Percentiles rank a stretch among this genome's conserved stretches.
phyloP scores from a whole-genome alignment of 2,888 invertebrate species.

The Ormyrus pomaceus region DNA sequence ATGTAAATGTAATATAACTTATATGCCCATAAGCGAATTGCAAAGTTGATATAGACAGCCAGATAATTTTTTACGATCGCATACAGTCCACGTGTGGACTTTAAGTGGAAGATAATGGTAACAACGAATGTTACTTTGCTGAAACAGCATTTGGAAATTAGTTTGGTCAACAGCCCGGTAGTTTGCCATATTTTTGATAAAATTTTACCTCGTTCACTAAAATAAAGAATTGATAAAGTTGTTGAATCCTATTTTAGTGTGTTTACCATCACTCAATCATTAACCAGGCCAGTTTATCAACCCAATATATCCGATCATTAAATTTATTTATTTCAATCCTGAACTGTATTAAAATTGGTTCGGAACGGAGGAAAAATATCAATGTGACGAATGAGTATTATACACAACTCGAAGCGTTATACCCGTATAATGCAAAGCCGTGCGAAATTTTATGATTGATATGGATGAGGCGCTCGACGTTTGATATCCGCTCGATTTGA shows the following conservation, averaged over 20 bases:
- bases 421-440: conserved; percentile 32
- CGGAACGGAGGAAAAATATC: conserved; percentile 38
- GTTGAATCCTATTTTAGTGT: neutral
- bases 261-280: neutral
- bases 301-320: neutral
- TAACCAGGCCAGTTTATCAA: neutral
- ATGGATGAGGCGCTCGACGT: conserved; percentile 71
- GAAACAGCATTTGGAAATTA: conserved; percentile 30
- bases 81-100: conserved; percentile 46
- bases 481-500: conserved; percentile 74
- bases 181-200: conserved; percentile 25
- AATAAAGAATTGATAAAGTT: conserved; percentile 25
- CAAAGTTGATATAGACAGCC: too few relatives aligned
- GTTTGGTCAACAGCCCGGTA: conserved; percentile 3
- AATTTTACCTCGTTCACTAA: conserved; percentile 21
- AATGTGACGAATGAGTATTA: conserved; percentile 46
- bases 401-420: neutral
- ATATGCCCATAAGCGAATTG: too few relatives aligned
- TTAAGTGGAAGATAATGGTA: conserved; percentile 60
- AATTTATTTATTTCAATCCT: neutral
- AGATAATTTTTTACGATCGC: neutral
- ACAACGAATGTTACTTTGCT: conserved; percentile 60
- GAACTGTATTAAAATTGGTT: neutral
- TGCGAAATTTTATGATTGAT: conserved; percentile 67
- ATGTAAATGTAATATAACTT: too few relatives aligned